Evolutionary conservation across 1,140 invertebrate species (phyloP).

Genomic region (Brachionus rotundiformis): DNA sequence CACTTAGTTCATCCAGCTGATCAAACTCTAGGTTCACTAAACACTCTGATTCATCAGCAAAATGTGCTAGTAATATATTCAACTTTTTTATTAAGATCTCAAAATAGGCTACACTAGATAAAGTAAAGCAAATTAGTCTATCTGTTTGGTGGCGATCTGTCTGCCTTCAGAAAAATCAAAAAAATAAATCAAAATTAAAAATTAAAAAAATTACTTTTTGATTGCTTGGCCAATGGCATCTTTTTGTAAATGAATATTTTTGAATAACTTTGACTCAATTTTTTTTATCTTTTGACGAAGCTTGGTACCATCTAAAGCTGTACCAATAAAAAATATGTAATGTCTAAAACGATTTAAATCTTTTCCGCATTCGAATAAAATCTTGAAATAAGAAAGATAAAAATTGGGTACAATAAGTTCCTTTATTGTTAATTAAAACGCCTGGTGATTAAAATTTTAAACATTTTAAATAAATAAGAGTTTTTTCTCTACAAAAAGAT

Average conservation of each 20-base stretch:
- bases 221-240: neutral
- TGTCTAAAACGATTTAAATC: neutral
- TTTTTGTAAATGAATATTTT: conserved; percentile 27
- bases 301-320: neutral
- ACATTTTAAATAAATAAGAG: too few species aligned
- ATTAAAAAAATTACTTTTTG: neutral
- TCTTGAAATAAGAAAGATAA: neutral
- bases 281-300: neutral
- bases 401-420: neutral
- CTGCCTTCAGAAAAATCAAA: neutral
- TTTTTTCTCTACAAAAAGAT: too few species aligned
- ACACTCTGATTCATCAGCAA: neutral
- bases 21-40: neutral
- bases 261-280: neutral
- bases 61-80: neutral
- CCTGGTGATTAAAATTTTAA: neutral
- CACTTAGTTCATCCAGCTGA: neutral
- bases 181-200: neutral
- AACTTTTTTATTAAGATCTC: conserved; percentile 1
- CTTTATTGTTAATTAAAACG: too few species aligned
- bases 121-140: neutral
- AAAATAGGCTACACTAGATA: neutral
- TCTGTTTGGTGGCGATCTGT: neutral
- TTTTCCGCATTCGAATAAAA: conserved; percentile 12
- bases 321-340: conserved; percentile 21